Evolutionary conservation across 2,113 vertebrate genomes (phyloP), one percentile per base, ranked within the genome.

Genomic region (Psettodes erumei): DNA sequence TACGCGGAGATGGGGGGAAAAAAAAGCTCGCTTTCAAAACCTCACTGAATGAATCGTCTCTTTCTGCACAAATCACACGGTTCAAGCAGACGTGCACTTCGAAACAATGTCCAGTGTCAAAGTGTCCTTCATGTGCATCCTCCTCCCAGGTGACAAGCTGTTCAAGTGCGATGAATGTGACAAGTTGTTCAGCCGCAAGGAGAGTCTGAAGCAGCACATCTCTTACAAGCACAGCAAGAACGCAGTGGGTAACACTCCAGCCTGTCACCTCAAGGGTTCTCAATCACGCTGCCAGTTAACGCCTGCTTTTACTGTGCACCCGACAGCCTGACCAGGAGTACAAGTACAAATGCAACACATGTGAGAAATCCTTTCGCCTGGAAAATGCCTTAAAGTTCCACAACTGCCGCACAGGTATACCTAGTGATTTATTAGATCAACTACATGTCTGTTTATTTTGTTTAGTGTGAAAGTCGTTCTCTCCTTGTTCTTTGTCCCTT

Each of bases 151-250:
- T 28, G 98, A 97, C 88, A 99, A 99, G 86, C 95, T 98, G 16
- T 99, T 98, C 83, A 99, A 98, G 69, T 99, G 98, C 75, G 98
- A 99, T 33, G 98, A 99, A 59, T 99, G 98, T 53, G 95, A 96
- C n/a, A 99, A 99, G 86, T 87, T 99, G 82, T 99, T 99, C 91
- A 99, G 97, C 91, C 96, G 98, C 47, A 99, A 99, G 84, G 98
- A 99, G 89, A 99, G 97, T 71, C 93, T 99, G 67, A 99, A 99
- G 94, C 98, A 99, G 86, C 98, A 99, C 18, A 98, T 99, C 53
- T 99, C 98, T 0, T 99, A 99, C 91, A 99, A 99, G 91, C 98
- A 99, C 96, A 99, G 98, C 94, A 94, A 96, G 90, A 99, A 95
- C 1, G 86, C 95, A 94, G 98, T 99, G 83, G 47, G 83, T 72